Percentiles rank a stretch among this genome's conserved stretches.
Evolutionary conservation across 2,797 vertebrate genomes (phyloP).

Genomic region (Acrossocheilus wenchowensis): DNA sequence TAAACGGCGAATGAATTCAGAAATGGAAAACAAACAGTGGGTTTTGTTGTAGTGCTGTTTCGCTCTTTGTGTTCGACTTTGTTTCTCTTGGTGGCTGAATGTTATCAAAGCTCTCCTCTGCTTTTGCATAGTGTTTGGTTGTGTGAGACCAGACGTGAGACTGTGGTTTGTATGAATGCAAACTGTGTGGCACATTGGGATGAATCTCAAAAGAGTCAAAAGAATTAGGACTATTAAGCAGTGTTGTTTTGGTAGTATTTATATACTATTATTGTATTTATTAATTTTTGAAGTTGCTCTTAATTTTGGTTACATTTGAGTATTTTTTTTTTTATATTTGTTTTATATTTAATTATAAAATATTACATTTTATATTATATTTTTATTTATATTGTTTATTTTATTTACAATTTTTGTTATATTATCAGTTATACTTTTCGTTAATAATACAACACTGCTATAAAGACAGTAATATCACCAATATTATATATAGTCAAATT

Average conservation of each 20-base stretch:
- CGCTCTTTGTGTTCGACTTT: neutral
- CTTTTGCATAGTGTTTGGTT: neutral
- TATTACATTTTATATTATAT: no score
- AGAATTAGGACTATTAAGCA: neutral
- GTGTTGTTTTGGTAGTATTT: neutral
- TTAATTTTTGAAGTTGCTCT: neutral
- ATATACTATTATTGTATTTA: neutral
- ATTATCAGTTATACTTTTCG: neutral
- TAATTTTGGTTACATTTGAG: neutral
- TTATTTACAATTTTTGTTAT: neutral
- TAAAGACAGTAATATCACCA: neutral
- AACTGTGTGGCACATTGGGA: neutral
- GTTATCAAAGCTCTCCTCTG: neutral
- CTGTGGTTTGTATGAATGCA: neutral
- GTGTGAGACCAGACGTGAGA: neutral
- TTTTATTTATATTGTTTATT: neutral
- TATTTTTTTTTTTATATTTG: no score
- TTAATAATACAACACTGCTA: neutral
- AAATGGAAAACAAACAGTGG: neutral
- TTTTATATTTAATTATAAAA: neutral
- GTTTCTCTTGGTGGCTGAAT: neutral
- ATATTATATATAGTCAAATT: neutral
- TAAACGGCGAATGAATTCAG: neutral
- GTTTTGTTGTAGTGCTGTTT: neutral
- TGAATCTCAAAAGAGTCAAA: neutral